phyloP scores from a whole-genome alignment of 2,113 vertebrate species.

The Dipodomys merriami region DNA sequence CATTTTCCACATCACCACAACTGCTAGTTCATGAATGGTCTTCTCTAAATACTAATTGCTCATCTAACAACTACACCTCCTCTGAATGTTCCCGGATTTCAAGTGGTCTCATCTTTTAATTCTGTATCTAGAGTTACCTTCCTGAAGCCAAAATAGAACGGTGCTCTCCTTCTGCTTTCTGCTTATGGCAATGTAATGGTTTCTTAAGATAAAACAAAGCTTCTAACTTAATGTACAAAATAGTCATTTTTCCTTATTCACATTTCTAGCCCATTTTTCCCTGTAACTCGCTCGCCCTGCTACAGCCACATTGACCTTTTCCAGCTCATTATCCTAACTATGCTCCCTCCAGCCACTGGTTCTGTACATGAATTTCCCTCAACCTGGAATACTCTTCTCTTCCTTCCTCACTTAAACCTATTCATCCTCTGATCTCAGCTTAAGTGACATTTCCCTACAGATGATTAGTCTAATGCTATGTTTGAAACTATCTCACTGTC shows the following conservation, averaged over 20 bases:
- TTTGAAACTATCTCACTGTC: neutral
- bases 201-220: slow-evolving; percentile 3
- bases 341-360: fast-evolving
- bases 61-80: neutral
- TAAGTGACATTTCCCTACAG: neutral
- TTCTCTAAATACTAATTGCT: neutral
- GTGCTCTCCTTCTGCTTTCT: neutral
- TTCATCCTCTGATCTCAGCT: neutral
- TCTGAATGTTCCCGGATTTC: neutral
- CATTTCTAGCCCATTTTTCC: neutral
- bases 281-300: fast-evolving
- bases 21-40: neutral
- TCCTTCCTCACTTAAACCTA: neutral
- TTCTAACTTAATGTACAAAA: neutral
- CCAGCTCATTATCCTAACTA: neutral
- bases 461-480: neutral
- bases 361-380: neutral
- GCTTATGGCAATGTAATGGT: neutral
- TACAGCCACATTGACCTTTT: fast-evolving
- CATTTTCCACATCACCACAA: neutral
- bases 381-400: neutral
- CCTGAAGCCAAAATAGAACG: neutral
- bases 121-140: neutral
- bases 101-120: neutral
- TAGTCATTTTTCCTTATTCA: too few relatives aligned